Conservation (phyloP, 2,888 invertebrate genomes). For the Agrochola macilenta region DNA sequence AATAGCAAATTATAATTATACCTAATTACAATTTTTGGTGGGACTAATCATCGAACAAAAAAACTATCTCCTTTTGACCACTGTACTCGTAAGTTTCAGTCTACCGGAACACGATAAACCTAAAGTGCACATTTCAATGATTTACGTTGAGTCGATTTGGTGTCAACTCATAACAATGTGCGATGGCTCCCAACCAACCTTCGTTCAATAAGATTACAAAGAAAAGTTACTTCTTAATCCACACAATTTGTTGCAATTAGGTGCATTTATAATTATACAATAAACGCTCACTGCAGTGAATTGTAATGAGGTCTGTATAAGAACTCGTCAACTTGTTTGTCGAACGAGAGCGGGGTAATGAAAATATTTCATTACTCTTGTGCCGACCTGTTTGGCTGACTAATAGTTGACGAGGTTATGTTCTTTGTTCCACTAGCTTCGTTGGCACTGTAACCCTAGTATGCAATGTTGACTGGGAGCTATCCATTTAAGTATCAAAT, state of each 20-base stretch:
- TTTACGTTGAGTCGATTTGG: background rate
- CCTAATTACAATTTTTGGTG: no score
- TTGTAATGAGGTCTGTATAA: constrained; percentile 28
- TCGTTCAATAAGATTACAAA: background rate
- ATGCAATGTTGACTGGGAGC: background rate
- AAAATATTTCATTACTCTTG: constrained; percentile 77
- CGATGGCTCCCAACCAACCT: background rate
- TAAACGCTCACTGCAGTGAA: constrained; percentile 2
- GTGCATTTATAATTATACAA: background rate
- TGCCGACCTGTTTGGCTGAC: constrained; percentile 63
- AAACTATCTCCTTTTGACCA: no score
- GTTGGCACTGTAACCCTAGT: constrained; percentile 18
- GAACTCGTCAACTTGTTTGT: constrained; percentile 40
- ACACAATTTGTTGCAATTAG: background rate
- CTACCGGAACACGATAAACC: background rate
- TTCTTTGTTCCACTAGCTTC: constrained; percentile 67
- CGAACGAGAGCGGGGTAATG: constrained; percentile 68
- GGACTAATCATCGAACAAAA: no score
- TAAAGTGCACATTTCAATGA: no score
- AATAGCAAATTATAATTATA: no score
- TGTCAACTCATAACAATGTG: background rate
- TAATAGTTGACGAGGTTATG: constrained; percentile 69
- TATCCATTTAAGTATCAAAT: constrained; percentile 4
- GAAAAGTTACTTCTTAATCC: background rate
- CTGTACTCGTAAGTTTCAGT: background rate